phyloP scores from a whole-genome alignment of 2,888 invertebrate species.

The Neoascia interrupta region DNA sequence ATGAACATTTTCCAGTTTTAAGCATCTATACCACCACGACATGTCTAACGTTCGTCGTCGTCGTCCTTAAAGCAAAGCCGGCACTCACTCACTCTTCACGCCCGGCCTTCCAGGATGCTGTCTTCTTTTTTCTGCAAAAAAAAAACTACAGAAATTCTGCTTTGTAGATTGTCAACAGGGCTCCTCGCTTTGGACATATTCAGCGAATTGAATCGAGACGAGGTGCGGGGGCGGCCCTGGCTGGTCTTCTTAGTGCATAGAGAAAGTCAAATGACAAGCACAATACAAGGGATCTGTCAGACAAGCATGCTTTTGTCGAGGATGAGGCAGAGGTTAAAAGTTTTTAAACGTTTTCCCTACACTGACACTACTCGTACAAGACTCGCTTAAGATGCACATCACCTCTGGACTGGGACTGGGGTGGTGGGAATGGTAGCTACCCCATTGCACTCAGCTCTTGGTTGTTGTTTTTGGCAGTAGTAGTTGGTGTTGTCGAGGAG shows the following conservation, averaged over 20 bases:
- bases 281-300: conserved; percentile 48
- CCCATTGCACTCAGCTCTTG: background rate
- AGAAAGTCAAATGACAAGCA: conserved; percentile 62
- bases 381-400: conserved; percentile 36
- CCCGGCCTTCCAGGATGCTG: conserved; percentile 7
- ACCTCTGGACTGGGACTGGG: conserved; percentile 14
- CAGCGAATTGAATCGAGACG: conserved; percentile 43
- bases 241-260: background rate
- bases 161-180: conserved; percentile 62
- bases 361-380: conserved; percentile 3
- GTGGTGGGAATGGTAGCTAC: conserved; percentile 32
- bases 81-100: background rate
- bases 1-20: conserved; percentile 60
- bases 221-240: background rate
- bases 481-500: background rate
- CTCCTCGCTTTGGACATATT: conserved; percentile 63
- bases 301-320: conserved; percentile 11
- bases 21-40: conserved; percentile 5
- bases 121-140: conserved; percentile 38
- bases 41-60: conserved; percentile 5
- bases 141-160: conserved; percentile 11
- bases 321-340: conserved; percentile 25
- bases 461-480: conserved; percentile 30
- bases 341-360: conserved; percentile 55
- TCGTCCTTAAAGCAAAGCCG: background rate